These are phyloP conservation scores for Daubentonia madagascariensis DNA, from an alignment of 2,113 vertebrate genomes.

Conservation along the genomic window DNA sequence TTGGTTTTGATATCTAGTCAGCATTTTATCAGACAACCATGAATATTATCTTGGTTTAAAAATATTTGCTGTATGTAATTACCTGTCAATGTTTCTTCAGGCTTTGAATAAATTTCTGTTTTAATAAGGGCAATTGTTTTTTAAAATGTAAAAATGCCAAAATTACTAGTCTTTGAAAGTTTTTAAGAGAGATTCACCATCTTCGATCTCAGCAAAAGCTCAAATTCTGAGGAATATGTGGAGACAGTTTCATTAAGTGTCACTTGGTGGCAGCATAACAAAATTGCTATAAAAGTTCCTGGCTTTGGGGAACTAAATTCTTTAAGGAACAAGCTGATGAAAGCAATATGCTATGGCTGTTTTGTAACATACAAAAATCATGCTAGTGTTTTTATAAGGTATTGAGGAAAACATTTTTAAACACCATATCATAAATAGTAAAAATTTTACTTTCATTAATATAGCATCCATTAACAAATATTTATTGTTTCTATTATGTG, in stretches of 20 bases:
- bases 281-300: constrained; percentile 28
- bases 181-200: neutral
- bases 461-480: neutral
- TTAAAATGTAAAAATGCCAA: neutral
- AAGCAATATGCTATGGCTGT: neutral
- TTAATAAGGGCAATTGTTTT: neutral
- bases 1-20: neutral
- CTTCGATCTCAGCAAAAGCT: neutral
- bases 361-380: neutral
- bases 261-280: constrained; percentile 67
- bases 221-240: neutral
- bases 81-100: neutral
- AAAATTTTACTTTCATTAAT: neutral
- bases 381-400: neutral
- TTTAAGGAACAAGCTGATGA: neutral
- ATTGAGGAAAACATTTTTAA: neutral
- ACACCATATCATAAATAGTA: neutral
- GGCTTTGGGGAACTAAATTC: neutral
- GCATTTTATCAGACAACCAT: neutral
- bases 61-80: neutral
- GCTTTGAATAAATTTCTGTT: neutral
- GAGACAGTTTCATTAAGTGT: constrained; percentile 1
- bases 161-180: neutral
- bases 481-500: neutral
- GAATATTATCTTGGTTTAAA: neutral